These are phyloP conservation scores for Catocala sponsa DNA, from an alignment of 2,888 invertebrate species.

Conservation along the genomic window DNA sequence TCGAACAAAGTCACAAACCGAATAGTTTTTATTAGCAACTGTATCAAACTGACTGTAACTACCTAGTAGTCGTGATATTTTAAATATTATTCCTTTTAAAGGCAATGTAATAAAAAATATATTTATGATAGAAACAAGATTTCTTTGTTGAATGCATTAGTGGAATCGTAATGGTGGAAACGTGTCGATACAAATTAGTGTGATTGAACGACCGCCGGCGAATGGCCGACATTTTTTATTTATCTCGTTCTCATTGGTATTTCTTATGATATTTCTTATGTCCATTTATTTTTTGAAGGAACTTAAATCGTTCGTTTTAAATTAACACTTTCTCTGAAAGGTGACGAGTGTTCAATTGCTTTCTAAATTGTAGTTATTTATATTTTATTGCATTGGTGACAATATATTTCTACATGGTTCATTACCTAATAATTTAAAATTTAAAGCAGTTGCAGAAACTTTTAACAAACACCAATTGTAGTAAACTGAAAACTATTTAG, in stretches of 20 bases:
- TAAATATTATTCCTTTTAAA: conserved; percentile 10
- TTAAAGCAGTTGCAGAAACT: not conserved
- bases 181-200: conserved; percentile 83
- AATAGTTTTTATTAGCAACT: conserved; percentile 35
- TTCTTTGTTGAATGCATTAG: conserved; percentile 73
- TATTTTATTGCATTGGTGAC: conserved; percentile 11
- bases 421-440: not conserved
- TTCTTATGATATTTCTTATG: conserved; percentile 41
- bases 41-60: conserved; percentile 17
- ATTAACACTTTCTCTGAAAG: conserved; percentile 39
- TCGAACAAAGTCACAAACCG: conserved; percentile 4
- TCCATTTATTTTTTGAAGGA: conserved; percentile 31
- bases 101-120: conserved; percentile 58
- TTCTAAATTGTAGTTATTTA: conserved; percentile 18
- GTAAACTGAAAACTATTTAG: too few relatives aligned
- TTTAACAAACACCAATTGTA: too few relatives aligned
- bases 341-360: conserved; percentile 12
- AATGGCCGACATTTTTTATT: conserved; percentile 47
- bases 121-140: conserved; percentile 69
- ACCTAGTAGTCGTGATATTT: conserved; percentile 1
- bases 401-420: conserved; percentile 4
- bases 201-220: conserved; percentile 63
- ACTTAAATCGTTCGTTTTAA: conserved; percentile 31
- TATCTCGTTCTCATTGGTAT: conserved; percentile 36
- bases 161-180: conserved; percentile 84